These are phyloP conservation scores for Drosophila merina DNA, from an alignment of 2,888 invertebrate species.

Conservation along the genomic window DNA sequence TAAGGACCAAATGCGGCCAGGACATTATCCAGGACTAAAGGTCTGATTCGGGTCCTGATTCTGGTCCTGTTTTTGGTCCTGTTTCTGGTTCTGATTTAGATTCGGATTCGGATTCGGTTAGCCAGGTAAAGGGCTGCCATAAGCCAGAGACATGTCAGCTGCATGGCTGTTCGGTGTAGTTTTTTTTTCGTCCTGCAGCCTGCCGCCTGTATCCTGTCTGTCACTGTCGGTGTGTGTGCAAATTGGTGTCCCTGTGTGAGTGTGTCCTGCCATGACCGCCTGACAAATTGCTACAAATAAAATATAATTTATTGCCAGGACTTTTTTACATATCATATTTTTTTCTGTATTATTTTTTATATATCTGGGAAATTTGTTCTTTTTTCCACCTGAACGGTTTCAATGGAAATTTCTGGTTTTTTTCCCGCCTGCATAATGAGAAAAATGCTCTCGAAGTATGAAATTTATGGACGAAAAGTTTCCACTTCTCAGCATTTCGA, in stretches of 20 bases:
- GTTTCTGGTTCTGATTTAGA: not conserved
- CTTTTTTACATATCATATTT: slow-evolving; percentile 8
- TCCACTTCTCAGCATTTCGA: too few species aligned
- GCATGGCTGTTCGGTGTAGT: slow-evolving; percentile 51
- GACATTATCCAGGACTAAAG: slow-evolving; percentile 30
- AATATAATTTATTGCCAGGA: slow-evolving; percentile 33
- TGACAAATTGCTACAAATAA: slow-evolving; percentile 34
- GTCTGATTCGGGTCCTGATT: slow-evolving; percentile 3
- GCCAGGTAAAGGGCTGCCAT: slow-evolving; percentile 65
- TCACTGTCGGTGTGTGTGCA: not conserved
- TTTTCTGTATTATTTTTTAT: not conserved
- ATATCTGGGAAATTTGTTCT: slow-evolving; percentile 17
- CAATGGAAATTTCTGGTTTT: slow-evolving; percentile 22
- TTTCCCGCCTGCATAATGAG: slow-evolving; percentile 7
- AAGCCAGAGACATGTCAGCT: slow-evolving; percentile 74
- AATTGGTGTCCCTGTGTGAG: not conserved
- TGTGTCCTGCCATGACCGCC: not conserved
- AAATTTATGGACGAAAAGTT: not conserved
- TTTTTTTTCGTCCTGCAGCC: not conserved
- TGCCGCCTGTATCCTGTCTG: not conserved
- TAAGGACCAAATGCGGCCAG: not conserved
- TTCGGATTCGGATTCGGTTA: slow-evolving; percentile 36
- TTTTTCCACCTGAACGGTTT: slow-evolving; percentile 35
- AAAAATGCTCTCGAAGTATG: slow-evolving; percentile 4
- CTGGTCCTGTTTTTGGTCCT: slow-evolving; percentile 3